phyloP scores from a whole-genome alignment of 2,797 vertebrate species.

The Enteromius viviparus region DNA sequence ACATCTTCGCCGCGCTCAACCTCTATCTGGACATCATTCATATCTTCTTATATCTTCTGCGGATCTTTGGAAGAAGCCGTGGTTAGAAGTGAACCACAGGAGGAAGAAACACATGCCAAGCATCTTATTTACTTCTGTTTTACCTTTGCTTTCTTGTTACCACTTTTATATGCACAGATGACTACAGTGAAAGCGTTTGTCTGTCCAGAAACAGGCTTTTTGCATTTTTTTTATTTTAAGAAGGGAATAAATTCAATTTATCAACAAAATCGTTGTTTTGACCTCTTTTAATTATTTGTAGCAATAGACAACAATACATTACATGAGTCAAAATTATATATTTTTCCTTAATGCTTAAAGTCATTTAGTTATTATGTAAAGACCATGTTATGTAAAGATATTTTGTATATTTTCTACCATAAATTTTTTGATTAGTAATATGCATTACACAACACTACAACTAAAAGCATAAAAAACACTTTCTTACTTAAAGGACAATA shows the following conservation, averaged over 20 bases:
- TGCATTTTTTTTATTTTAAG: not conserved
- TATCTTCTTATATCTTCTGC: slow-evolving; percentile 88
- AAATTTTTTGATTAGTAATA: too few relatives aligned
- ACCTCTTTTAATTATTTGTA: too few relatives aligned
- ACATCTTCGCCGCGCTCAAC: slow-evolving; percentile 90
- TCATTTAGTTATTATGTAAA: too few relatives aligned
- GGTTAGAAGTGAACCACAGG: not conserved
- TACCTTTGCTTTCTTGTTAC: not conserved
- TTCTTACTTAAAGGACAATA: too few relatives aligned
- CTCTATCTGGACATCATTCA: slow-evolving; percentile 96
- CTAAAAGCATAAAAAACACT: too few relatives aligned
- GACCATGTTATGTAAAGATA: too few relatives aligned
- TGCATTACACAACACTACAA: too few relatives aligned
- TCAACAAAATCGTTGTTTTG: not conserved
- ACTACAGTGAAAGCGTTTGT: not conserved
- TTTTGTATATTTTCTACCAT: too few relatives aligned
- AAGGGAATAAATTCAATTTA: not conserved
- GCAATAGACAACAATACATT: too few relatives aligned
- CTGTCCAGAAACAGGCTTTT: not conserved
- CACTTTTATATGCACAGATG: not conserved
- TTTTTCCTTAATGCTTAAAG: too few relatives aligned
- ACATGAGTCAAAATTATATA: too few relatives aligned
- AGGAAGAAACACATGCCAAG: not conserved
- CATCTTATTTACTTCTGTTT: not conserved
- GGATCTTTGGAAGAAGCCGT: slow-evolving; percentile 46